Percentiles rank a stretch among this genome's conserved stretches.
phyloP scores from a whole-genome alignment of 1,140 invertebrate genomes.

The Luehdorfia chinensis region DNA sequence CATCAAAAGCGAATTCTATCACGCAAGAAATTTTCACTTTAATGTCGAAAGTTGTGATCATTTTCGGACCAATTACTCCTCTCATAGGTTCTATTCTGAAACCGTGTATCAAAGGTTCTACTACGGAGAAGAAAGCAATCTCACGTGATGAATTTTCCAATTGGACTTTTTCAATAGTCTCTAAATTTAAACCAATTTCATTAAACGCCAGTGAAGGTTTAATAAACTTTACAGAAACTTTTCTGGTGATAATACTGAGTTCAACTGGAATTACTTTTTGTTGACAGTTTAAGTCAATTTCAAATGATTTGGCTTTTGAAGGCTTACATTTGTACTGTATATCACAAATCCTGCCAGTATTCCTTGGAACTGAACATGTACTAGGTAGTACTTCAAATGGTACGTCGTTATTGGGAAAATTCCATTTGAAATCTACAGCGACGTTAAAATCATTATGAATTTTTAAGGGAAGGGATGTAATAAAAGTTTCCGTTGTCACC shows the following conservation, averaged over 20 bases:
- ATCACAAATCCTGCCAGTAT: conserved; percentile 54
- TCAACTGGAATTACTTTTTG: conserved; percentile 47
- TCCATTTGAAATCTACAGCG: conserved; percentile 49
- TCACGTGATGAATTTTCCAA: conserved; percentile 65
- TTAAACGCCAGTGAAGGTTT: conserved; percentile 52
- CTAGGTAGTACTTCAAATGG: conserved; percentile 59
- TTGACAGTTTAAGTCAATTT: conserved; percentile 48
- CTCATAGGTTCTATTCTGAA: conserved; percentile 56
- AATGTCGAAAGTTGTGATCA: conserved; percentile 52
- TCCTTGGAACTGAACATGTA: conserved; percentile 38
- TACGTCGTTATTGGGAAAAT: conserved; percentile 38
- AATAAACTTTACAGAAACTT: conserved; percentile 63
- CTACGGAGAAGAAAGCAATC: conserved; percentile 59
- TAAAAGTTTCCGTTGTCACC: conserved; percentile 58
- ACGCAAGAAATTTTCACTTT: conserved; percentile 59
- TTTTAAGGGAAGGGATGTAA: conserved; percentile 53
- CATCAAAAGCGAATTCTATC: conserved; percentile 57
- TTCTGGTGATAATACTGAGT: conserved; percentile 50
- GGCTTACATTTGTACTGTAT: conserved; percentile 50
- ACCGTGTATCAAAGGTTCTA: conserved; percentile 61
- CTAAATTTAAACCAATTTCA: conserved; percentile 62
- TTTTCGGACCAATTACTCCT: conserved; percentile 61
- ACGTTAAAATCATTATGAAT: conserved; percentile 61
- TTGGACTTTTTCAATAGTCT: conserved; percentile 53
- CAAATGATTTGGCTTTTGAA: conserved; percentile 56